Conservation (phyloP, 2,113 vertebrate species). For the Megaceryle torquata region DNA sequence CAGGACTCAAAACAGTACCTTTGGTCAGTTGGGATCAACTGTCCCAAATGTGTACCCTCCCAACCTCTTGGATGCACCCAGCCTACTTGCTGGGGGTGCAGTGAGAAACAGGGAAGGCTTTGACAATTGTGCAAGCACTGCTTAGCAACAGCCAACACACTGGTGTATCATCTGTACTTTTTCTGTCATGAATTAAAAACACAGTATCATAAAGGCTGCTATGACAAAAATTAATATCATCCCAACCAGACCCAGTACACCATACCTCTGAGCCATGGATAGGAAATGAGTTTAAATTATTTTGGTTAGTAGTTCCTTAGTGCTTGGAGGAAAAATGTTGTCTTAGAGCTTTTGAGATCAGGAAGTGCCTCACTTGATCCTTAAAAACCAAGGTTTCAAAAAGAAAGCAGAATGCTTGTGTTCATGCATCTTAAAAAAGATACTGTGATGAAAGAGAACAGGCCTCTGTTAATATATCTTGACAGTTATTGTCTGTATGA, state of each 20-base stretch:
- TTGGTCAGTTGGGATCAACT: background rate
- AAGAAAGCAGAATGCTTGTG: background rate
- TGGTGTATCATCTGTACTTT: background rate
- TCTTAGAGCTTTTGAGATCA: background rate
- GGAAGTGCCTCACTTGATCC: background rate
- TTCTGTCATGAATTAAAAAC: background rate
- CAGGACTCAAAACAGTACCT: too few relatives aligned
- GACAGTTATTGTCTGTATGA: constrained; percentile 27
- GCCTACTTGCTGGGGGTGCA: fast-evolving
- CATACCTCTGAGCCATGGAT: background rate
- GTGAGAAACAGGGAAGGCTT: background rate
- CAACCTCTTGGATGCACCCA: background rate
- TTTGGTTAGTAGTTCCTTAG: background rate
- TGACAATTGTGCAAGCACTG: background rate
- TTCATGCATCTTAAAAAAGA: background rate
- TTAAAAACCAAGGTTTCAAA: background rate
- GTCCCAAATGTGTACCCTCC: background rate
- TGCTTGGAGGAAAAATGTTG: background rate
- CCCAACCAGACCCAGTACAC: background rate
- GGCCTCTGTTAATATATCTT: constrained; percentile 28
- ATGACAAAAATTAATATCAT: background rate
- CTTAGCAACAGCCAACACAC: background rate
- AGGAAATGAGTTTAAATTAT: background rate
- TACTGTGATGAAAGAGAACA: background rate
- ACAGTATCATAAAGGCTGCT: background rate